A percentile compares a stretch with the other conserved stretches of the same genome.
phyloP scores from a whole-genome alignment of 2,113 vertebrate species.

The Astur gentilis region DNA sequence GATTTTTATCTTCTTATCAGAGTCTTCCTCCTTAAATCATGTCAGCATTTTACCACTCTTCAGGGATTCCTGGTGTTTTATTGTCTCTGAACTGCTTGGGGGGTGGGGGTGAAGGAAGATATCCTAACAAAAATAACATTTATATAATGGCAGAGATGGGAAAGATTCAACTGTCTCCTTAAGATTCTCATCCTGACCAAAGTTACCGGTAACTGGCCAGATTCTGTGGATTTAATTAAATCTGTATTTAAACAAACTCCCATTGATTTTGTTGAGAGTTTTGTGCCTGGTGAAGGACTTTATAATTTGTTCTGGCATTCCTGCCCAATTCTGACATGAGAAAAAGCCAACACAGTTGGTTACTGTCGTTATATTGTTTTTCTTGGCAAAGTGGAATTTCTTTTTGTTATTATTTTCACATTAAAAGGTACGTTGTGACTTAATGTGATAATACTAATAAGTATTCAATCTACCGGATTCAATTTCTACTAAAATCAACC shows the following conservation, averaged over 20 bases:
- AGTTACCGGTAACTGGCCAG: neutral
- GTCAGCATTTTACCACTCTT: conserved; percentile 82
- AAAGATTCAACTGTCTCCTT: neutral
- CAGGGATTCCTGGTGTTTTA: conserved; percentile 80
- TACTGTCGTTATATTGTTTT: neutral
- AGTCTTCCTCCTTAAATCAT: conserved; percentile 82
- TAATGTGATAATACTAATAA: neutral
- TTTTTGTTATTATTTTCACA: conserved; percentile 13
- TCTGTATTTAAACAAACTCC: conserved; percentile 5
- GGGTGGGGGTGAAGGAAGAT: conserved; percentile 58
- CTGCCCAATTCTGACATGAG: neutral
- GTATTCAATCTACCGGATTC: neutral
- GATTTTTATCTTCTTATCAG: conserved; percentile 86
- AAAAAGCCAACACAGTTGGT: neutral
- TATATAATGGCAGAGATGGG: conserved; percentile 61
- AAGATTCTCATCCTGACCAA: neutral
- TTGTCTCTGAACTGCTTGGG: conserved; percentile 77
- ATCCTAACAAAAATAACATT: conserved; percentile 69
- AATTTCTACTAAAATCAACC: neutral
- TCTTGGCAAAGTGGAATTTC: neutral
- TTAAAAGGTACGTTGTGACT: neutral
- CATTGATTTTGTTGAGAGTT: conserved; percentile 22
- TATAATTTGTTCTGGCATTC: neutral
- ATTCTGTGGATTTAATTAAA: conserved; percentile 40
- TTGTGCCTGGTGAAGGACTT: conserved; percentile 11